Evolutionary conservation across 2,113 vertebrate species (phyloP).

Genomic region (Salvelinus sp.): DNA sequence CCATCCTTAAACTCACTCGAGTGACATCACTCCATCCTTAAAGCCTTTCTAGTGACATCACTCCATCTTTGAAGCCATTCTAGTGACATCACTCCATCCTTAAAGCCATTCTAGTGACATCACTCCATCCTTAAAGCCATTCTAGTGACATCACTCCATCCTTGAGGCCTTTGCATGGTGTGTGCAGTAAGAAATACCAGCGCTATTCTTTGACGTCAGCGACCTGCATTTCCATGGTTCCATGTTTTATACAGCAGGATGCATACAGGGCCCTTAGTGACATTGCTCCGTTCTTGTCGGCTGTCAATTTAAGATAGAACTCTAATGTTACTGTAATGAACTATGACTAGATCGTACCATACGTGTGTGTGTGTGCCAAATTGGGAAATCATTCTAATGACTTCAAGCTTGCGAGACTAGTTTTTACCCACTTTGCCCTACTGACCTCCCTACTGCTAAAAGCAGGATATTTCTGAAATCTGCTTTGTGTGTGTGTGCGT

Average conservation of each 20-base stretch:
- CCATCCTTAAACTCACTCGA: too few species aligned
- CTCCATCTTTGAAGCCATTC: too few species aligned
- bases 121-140: neutral
- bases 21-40: too few species aligned
- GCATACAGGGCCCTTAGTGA: neutral
- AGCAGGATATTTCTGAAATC: conserved; percentile 1
- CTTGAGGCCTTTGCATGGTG: too few species aligned
- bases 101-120: too few species aligned
- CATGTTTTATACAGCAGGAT: conserved; percentile 32
- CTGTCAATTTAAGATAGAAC: neutral
- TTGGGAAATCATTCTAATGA: too few species aligned
- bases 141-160: too few species aligned
- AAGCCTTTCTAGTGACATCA: too few species aligned
- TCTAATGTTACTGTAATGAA: conserved; percentile 35
- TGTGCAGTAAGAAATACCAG: neutral
- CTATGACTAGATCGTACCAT: conserved; percentile 13
- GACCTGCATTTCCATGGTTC: conserved; percentile 33
- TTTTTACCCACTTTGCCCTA: too few species aligned
- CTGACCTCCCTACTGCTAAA: too few species aligned
- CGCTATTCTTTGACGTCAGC: conserved; percentile 56
- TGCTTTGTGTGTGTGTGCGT: conserved; percentile 20
- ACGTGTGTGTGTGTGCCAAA: too few species aligned
- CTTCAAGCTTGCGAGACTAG: neutral
- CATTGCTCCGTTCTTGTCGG: neutral
- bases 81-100: too few species aligned